Percentiles rank a stretch among this genome's conserved stretches.
Evolutionary conservation across 2,888 invertebrate species (phyloP).

Genomic region (Xanthia togata): DNA sequence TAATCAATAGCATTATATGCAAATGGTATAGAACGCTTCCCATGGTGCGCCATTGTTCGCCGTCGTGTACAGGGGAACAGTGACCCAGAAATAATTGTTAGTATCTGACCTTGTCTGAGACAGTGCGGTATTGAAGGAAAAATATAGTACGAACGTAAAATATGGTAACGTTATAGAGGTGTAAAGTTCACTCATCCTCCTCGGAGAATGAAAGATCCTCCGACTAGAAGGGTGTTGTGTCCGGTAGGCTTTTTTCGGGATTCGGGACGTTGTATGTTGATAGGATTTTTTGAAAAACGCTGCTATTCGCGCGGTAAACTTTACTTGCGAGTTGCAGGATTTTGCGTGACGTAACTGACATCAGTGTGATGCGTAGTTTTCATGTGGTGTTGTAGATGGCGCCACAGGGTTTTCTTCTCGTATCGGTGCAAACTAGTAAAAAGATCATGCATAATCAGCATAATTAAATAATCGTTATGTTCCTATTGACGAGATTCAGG

Average conservation of each 20-base stretch:
- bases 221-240: neutral
- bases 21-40: constrained; percentile 57
- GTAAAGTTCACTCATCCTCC: neutral
- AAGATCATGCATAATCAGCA: too few relatives aligned
- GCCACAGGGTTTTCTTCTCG: neutral
- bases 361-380: neutral
- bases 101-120: constrained; percentile 54
- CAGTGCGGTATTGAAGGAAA: constrained; percentile 3
- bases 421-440: too few relatives aligned
- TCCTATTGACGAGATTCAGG: too few relatives aligned
- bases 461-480: too few relatives aligned
- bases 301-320: neutral
- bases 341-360: neutral
- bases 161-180: neutral
- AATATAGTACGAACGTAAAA: neutral
- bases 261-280: neutral
- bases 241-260: neutral
- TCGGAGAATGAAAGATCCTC: neutral
- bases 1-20: constrained; percentile 67
- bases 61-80: constrained; percentile 41
- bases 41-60: constrained; percentile 61
- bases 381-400: neutral
- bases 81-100: constrained; percentile 64
- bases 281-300: too few relatives aligned
- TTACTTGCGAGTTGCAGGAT: neutral